Percentiles rank a stretch among this genome's conserved stretches.
phyloP scores from a whole-genome alignment of 2,888 invertebrate species.

The Endotricha flammealis region DNA sequence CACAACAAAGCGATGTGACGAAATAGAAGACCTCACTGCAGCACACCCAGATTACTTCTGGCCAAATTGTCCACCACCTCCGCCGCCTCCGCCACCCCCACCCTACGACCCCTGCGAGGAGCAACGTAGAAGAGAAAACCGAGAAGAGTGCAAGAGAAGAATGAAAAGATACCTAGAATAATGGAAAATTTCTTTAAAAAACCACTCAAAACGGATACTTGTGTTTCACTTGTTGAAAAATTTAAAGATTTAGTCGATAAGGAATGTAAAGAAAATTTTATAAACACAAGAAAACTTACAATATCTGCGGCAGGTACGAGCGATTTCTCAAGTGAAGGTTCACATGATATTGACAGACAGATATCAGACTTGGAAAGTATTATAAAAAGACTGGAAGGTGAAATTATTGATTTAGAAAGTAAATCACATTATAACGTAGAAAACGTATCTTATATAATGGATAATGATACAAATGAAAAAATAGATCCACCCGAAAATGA shows the following conservation, averaged over 20 bases:
- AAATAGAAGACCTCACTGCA: slow-evolving; percentile 26
- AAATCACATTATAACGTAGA: too few species aligned
- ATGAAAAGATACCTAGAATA: slow-evolving; percentile 43
- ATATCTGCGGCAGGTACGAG: slow-evolving; percentile 17
- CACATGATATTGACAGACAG: slow-evolving; percentile 37
- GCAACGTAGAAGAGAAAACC: slow-evolving; percentile 26
- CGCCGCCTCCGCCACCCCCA: slow-evolving; percentile 38
- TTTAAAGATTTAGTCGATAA: slow-evolving; percentile 23
- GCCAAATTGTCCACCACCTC: slow-evolving; percentile 37
- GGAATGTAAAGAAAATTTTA: slow-evolving; percentile 23
- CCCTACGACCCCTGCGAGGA: slow-evolving; percentile 40
- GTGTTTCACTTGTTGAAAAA: slow-evolving; percentile 30
- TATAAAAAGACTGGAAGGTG: slow-evolving; percentile 43
- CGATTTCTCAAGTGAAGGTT: slow-evolving; percentile 9
- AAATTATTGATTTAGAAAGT: slow-evolving; percentile 44
- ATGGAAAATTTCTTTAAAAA: slow-evolving; percentile 30
- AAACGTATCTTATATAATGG: too few species aligned
- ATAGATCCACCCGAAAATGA: slow-evolving; percentile 2
- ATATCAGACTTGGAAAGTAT: slow-evolving; percentile 42
- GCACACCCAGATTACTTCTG: slow-evolving; percentile 31
- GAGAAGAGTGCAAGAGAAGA: slow-evolving; percentile 38
- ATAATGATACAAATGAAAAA: too few species aligned
- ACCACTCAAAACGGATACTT: slow-evolving; percentile 16
- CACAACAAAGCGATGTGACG: slow-evolving; percentile 38
- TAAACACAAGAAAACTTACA: slow-evolving; percentile 26